Evolutionary conservation across 2,113 vertebrate species (phyloP).

Genomic region (Mustelus asterias): DNA sequence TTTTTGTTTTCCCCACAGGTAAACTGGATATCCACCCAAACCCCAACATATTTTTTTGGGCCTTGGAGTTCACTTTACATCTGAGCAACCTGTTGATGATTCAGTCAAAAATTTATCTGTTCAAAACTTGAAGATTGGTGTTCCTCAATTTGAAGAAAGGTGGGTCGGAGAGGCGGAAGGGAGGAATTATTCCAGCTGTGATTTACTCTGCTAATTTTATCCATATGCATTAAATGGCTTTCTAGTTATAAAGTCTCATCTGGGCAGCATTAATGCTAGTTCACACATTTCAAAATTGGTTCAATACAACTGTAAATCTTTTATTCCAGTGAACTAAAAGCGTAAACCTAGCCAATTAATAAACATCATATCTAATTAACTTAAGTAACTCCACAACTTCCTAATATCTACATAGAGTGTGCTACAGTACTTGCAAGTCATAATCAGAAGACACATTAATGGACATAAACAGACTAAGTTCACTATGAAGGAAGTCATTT

Average conservation of each 20-base stretch:
- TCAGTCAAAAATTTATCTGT: not conserved
- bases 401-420: not conserved
- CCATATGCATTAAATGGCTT: not conserved
- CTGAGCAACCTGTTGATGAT: not conserved
- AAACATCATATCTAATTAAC: not conserved
- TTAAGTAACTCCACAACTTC: slow-evolving; percentile 3
- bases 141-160: not conserved
- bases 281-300: not conserved
- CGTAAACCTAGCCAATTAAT: not conserved
- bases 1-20: not conserved
- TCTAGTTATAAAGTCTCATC: not conserved
- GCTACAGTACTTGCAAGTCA: not conserved
- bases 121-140: not conserved
- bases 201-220: not conserved
- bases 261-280: not conserved
- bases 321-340: not conserved
- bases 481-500: not conserved
- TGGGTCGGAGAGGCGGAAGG: not conserved
- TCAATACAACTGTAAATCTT: not conserved
- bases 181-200: not conserved
- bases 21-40: not conserved
- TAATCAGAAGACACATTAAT: not conserved
- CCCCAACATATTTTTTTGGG: not conserved
- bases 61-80: not conserved
- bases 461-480: not conserved